Conservation (phyloP, 2,797 vertebrate species). For the Ctenochaetus hawaiiensis region DNA sequence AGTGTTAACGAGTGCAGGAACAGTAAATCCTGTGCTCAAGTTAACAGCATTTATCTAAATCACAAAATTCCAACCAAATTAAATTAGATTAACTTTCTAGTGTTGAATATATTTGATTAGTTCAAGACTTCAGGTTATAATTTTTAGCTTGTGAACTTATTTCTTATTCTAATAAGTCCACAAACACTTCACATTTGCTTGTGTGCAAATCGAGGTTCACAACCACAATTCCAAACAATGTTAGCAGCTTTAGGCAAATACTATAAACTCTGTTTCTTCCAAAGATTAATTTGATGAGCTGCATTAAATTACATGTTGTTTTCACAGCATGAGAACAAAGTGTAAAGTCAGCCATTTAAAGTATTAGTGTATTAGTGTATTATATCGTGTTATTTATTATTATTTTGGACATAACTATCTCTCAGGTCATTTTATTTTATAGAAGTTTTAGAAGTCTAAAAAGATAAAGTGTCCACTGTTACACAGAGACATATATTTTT, state of each 20-base stretch:
- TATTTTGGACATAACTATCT: neutral
- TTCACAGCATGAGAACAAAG: too few relatives aligned
- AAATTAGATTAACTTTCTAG: neutral
- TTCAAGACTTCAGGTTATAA: neutral
- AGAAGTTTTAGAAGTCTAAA: too few relatives aligned
- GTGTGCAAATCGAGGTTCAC: neutral
- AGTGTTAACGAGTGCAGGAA: neutral
- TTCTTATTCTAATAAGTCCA: neutral
- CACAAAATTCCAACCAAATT: neutral
- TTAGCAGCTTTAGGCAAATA: too few relatives aligned
- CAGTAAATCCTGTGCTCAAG: neutral
- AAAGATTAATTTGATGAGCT: neutral
- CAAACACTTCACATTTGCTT: neutral
- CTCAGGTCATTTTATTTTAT: too few relatives aligned
- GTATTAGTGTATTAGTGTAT: neutral
- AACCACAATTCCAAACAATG: too few relatives aligned
- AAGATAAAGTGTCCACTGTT: neutral
- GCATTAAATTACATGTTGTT: neutral
- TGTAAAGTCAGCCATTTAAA: neutral
- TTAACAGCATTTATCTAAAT: neutral
- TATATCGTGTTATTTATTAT: neutral
- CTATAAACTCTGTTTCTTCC: neutral
- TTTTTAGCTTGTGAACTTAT: too few relatives aligned
- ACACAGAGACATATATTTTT: too few relatives aligned
- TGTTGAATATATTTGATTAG: neutral